Conservation (phyloP, 2,888 invertebrate species). For the Liodrosophila aerea region DNA sequence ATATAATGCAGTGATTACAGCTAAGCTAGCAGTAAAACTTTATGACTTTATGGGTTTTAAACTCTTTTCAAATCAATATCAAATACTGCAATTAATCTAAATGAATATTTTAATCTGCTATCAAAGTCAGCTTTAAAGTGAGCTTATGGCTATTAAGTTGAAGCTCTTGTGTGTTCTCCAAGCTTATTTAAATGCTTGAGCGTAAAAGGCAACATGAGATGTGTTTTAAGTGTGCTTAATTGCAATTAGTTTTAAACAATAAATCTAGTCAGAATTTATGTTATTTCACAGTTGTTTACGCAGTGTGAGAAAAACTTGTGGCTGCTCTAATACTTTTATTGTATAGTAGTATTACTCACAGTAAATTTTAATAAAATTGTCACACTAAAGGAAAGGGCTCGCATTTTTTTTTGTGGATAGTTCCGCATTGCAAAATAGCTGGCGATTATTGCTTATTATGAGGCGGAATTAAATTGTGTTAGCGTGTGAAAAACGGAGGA, state of each 20-base stretch:
- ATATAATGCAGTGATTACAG: no score
- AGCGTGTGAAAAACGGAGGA: slow-evolving; percentile 52
- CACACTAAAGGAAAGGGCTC: slow-evolving; percentile 27
- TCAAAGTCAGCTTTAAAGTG: not conserved
- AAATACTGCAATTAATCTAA: not conserved
- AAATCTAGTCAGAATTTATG: slow-evolving; percentile 9
- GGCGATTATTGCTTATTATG: slow-evolving; percentile 52
- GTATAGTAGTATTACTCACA: slow-evolving; percentile 5
- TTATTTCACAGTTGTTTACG: slow-evolving; percentile 6
- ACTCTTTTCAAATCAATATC: no score
- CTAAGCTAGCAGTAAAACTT: no score
- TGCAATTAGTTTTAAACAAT: slow-evolving; percentile 9
- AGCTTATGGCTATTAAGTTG: not conserved
- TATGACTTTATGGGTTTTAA: no score
- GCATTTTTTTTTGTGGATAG: slow-evolving; percentile 15
- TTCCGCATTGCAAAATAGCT: slow-evolving; percentile 45
- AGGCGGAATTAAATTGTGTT: slow-evolving; percentile 42
- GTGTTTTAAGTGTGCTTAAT: not conserved
- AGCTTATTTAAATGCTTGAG: not conserved
- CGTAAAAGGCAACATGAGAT: not conserved
- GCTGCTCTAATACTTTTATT: no score
- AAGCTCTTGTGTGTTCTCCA: not conserved
- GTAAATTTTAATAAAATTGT: slow-evolving; percentile 37
- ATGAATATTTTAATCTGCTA: no score
- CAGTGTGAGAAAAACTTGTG: slow-evolving; percentile 30